These are phyloP conservation scores for Chondrosia reniformis DNA, from an alignment of 37 sponge, comb jelly and placozoan species.

Conservation along the genomic window DNA sequence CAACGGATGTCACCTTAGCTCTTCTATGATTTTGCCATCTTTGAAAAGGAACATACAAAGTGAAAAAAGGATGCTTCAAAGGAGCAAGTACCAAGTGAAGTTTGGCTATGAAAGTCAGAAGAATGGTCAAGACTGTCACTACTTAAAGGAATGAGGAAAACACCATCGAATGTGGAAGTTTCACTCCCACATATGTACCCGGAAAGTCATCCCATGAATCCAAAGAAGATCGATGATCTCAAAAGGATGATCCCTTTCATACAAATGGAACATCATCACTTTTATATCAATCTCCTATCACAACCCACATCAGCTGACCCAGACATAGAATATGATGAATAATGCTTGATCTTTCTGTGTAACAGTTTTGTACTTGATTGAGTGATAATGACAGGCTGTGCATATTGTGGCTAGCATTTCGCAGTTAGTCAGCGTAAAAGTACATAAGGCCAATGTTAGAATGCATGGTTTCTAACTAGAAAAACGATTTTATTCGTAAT, in stretches of 20 bases:
- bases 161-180: neutral
- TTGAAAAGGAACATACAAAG: slow-evolving; percentile 1
- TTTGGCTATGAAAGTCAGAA: neutral
- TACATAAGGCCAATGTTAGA: neutral
- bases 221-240: slow-evolving; percentile 44
- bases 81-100: neutral
- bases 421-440: neutral
- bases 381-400: neutral
- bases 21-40: neutral
- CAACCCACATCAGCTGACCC: neutral
- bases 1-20: neutral
- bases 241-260: slow-evolving; percentile 41
- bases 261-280: neutral
- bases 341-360: neutral
- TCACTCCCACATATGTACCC: slow-evolving; percentile 13
- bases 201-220: slow-evolving; percentile 36
- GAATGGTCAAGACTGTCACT: neutral
- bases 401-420: neutral
- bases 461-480: neutral
- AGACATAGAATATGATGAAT: neutral
- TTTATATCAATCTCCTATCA: neutral
- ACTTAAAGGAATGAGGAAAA: neutral
- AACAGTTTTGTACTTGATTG: neutral
- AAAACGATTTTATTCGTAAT: neutral
- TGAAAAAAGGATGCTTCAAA: neutral